Evolutionary conservation across 2,797 vertebrate genomes (phyloP), one percentile per base, ranked within the genome.

Genomic region (Pelobates cultripes): DNA sequence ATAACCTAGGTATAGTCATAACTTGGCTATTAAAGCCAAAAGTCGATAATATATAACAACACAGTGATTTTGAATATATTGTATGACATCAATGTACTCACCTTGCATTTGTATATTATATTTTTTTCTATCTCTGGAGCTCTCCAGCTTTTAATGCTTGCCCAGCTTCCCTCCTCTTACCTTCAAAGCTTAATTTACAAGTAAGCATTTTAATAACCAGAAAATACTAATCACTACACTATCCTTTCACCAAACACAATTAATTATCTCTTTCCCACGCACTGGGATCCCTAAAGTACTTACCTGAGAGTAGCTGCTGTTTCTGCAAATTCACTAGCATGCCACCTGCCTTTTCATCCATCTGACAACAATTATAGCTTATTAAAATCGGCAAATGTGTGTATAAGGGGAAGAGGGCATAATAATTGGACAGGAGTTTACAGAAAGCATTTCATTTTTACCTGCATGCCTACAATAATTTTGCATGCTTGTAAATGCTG

Each of bases 171-270:
- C 44, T 12, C 14, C 43, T 66, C 43, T 79, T 78, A 55, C 78
- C 61, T 66, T 78, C 53, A 75, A 70, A 70, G 53, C 76, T 78
- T 43, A 83, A 70, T 78, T 83, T 78, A 47, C 75, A 74, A 78
- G 70, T 74, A 74, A 78, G 76, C 63, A 73, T 83, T 83, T 78
- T 83, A 83, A 78, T 83, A 83, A 74, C 70, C 73, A 41, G 70
- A 68, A 73, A 73, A 73, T 47, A 75, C 76, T 83, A 79, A 83
- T 83, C 64, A 55, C 40, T 75, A 28, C 44, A 70, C 72, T 53
- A 79, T 69, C 55, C 57, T 64, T 75, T 70, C 66, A 75, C 66
- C 71, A 83, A 78, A 78, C 45, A 15, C 77, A 70, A 79, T 78
- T 74, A 78, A 83, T 83, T 83, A 79, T 75, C 66, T 75, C 71